phyloP scores from a whole-genome alignment of 2,113 vertebrate species.

The Aspidoscelis tigris region DNA sequence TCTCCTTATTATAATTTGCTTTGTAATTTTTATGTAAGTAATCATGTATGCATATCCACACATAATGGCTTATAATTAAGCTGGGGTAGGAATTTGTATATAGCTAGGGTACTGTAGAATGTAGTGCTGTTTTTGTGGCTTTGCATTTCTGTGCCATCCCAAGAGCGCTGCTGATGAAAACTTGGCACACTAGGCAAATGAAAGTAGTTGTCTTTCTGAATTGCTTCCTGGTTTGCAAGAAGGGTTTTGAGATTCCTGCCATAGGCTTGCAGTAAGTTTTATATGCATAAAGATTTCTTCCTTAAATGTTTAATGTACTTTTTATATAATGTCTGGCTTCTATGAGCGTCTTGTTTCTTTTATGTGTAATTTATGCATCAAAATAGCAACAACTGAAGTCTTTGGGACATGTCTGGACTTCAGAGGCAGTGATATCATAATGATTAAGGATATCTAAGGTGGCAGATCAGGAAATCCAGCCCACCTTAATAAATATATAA shows the following conservation, averaged over 20 bases:
- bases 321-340: background rate
- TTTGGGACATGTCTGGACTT: background rate
- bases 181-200: background rate
- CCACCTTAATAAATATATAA: background rate
- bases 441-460: background rate
- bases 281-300: background rate
- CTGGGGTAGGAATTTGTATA: too few relatives aligned
- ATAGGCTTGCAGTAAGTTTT: background rate
- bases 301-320: background rate
- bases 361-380: background rate
- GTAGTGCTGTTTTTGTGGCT: too few relatives aligned
- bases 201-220: background rate
- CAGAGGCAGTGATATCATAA: background rate
- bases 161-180: background rate
- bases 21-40: too few relatives aligned
- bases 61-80: too few relatives aligned
- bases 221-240: too few relatives aligned
- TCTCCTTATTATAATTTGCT: too few relatives aligned
- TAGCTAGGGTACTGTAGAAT: too few relatives aligned
- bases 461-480: accelerated
- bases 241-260: too few relatives aligned
- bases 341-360: background rate
- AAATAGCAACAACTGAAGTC: background rate
- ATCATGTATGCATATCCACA: too few relatives aligned
- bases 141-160: background rate